Evolutionary conservation across 2,113 vertebrate genomes (phyloP).

Genomic region (Pelusios castaneus): DNA sequence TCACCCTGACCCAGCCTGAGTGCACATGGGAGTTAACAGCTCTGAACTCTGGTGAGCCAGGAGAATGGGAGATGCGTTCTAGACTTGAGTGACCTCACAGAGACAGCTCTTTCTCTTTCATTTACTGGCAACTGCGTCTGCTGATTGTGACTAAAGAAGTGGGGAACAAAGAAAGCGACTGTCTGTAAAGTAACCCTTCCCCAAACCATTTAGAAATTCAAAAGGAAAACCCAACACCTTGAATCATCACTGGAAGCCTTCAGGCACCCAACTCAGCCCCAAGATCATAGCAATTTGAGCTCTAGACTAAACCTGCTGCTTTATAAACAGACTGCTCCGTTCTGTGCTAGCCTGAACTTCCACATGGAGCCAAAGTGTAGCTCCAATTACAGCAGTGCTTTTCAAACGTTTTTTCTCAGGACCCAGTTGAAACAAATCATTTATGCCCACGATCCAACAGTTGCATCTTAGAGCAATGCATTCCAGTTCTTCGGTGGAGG

Average conservation of each 20-base stretch:
- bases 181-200: background rate
- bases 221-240: background rate
- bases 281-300: background rate
- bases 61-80: background rate
- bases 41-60: background rate
- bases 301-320: background rate
- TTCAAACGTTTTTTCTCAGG: too few species aligned
- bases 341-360: background rate
- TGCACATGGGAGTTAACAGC: background rate
- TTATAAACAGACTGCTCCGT: background rate
- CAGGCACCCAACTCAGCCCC: background rate
- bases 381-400: background rate
- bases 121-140: background rate
- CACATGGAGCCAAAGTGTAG: background rate
- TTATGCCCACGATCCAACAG: too few species aligned
- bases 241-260: background rate
- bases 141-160: background rate
- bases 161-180: background rate
- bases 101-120: fast-evolving
- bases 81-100: background rate
- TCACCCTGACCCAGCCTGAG: background rate
- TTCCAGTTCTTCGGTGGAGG: too few species aligned
- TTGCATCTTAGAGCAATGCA: too few species aligned
- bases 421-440: too few species aligned
- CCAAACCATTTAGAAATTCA: fast-evolving